Conservation (phyloP, 1,140 invertebrate genomes). For the Eupeodes corollae region DNA sequence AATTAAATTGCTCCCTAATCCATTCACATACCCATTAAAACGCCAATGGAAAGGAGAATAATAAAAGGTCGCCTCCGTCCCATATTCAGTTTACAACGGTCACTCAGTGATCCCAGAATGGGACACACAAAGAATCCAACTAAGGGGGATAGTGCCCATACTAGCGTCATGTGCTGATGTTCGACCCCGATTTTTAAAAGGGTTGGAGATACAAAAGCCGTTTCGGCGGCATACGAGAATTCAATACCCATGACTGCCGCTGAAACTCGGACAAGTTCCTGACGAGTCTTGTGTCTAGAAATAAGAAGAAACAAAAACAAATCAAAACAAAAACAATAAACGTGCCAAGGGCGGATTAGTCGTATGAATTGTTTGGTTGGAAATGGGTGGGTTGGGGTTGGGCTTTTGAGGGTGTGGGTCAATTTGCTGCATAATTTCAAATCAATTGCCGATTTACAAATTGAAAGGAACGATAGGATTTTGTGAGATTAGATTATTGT, state of each 20-base stretch:
- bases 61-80: constrained; percentile 88
- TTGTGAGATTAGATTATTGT: background rate
- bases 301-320: background rate
- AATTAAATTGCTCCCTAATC: background rate
- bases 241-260: constrained; percentile 95
- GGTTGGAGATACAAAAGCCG: constrained; percentile 92
- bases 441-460: background rate
- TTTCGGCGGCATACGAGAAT: constrained; percentile 91
- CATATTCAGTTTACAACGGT: constrained; percentile 66
- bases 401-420: background rate
- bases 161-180: constrained; percentile 83
- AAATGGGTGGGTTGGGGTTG: no score
- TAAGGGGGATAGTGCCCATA: constrained; percentile 86
- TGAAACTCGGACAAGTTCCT: constrained; percentile 76
- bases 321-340: background rate
- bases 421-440: background rate
- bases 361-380: no score
- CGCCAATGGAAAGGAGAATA: constrained; percentile 74
- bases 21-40: constrained; percentile 60
- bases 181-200: constrained; percentile 85
- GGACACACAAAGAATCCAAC: constrained; percentile 91
- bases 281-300: constrained; percentile 61
- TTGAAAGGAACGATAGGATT: background rate
- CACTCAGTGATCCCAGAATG: constrained; percentile 81
- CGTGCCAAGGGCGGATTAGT: background rate